A percentile compares a stretch with the other conserved stretches of the same genome.
Evolutionary conservation across 2,797 vertebrate species (phyloP).

Genomic region (Pseudochaenichthys georgianus): DNA sequence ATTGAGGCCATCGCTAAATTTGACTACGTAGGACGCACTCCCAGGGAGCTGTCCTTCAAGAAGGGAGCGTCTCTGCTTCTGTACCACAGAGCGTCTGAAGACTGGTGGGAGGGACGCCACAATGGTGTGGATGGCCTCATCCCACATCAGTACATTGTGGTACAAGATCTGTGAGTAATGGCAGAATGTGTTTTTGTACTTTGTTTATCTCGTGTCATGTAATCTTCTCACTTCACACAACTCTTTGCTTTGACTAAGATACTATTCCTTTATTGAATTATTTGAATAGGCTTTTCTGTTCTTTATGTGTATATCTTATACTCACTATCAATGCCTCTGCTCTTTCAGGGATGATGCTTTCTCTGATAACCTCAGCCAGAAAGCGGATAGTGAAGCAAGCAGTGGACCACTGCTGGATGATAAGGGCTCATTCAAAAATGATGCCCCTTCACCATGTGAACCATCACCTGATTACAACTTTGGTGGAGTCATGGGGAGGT

Average conservation of each 20-base stretch:
- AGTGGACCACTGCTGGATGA: conserved; percentile 95
- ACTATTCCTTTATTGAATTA: neutral
- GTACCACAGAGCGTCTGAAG: conserved; percentile 93
- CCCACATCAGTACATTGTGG: conserved; percentile 96
- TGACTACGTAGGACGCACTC: conserved; percentile 91
- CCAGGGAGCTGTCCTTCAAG: conserved; percentile 94
- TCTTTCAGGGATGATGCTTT: conserved; percentile 93
- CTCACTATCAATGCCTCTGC: conserved; percentile 6
- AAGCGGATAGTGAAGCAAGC: conserved; percentile 97
- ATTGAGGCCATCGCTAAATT: conserved; percentile 97
- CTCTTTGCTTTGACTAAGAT: neutral
- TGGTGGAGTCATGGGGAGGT: conserved; percentile 94
- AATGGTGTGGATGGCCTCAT: conserved; percentile 95
- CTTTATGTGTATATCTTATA: neutral
- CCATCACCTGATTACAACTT: conserved; percentile 93
- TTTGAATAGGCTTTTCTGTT: neutral
- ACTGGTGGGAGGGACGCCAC: conserved; percentile 97
- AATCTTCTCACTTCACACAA: neutral
- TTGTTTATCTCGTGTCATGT: neutral
- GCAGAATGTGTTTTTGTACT: neutral
- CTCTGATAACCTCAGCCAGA: conserved; percentile 98
- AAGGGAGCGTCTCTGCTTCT: conserved; percentile 94
- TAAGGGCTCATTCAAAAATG: conserved; percentile 95
- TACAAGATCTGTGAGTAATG: conserved; percentile 93
- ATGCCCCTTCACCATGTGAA: conserved; percentile 94